phyloP scores from a whole-genome alignment of 2,113 vertebrate species.

The Aptenodytes patagonicus region DNA sequence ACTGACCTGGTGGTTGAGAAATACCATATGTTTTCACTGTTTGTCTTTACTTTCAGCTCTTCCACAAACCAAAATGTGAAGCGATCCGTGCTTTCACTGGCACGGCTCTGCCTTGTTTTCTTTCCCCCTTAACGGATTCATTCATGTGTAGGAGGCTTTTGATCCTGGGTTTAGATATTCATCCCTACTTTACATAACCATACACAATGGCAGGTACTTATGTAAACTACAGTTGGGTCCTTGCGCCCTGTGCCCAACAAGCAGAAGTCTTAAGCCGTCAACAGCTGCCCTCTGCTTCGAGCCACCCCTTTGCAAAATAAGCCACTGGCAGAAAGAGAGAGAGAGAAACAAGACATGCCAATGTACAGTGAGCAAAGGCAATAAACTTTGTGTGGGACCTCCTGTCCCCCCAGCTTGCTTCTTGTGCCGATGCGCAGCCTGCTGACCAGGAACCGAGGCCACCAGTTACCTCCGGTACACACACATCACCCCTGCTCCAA shows the following conservation, averaged over 20 bases:
- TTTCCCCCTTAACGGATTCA: conserved; percentile 42
- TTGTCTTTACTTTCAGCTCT: conserved; percentile 62
- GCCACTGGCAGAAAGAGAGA: not conserved
- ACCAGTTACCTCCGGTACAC: not conserved
- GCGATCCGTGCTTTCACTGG: conserved; percentile 57
- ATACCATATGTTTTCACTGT: conserved; percentile 7
- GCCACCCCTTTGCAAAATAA: not conserved
- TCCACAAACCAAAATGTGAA: conserved; percentile 69
- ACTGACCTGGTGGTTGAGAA: conserved; percentile 30
- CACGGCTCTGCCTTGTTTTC: conserved; percentile 22
- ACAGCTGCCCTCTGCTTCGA: conserved; percentile 1
- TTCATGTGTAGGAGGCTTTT: conserved; percentile 73
- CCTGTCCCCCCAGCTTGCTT: not conserved
- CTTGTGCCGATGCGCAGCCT: fast-evolving
- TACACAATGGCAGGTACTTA: conserved; percentile 53
- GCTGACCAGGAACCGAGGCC: not conserved
- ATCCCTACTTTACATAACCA: conserved; percentile 63
- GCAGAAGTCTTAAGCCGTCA: conserved; percentile 7
- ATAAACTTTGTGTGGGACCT: not conserved
- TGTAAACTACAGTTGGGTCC: conserved; percentile 44
- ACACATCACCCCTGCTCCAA: not conserved
- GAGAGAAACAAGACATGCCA: not conserved
- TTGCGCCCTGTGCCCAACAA: not conserved
- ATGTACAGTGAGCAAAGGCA: not conserved
- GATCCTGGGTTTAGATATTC: conserved; percentile 68